A percentile compares a stretch with the other conserved stretches of the same genome.
Conservation (phyloP, 2,113 vertebrate species). For the Vulpes ferrilata region DNA sequence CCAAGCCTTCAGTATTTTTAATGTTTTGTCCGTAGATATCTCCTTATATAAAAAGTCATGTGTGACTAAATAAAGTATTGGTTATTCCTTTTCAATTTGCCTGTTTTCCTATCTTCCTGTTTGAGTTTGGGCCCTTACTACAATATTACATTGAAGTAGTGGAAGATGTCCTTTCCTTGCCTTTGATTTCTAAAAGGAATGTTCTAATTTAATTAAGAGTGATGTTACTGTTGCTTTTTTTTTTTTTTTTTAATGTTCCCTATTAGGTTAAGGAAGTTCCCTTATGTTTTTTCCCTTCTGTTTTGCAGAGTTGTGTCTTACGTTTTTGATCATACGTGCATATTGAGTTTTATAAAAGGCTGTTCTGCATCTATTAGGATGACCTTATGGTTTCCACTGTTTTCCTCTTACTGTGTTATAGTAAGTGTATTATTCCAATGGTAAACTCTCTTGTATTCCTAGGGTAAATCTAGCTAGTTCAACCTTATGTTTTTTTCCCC, state of each 20-base stretch:
- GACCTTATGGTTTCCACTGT: accelerated
- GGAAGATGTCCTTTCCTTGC: not conserved
- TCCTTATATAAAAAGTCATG: not conserved
- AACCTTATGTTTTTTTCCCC: not conserved
- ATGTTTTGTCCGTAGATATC: not conserved
- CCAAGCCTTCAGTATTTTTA: not conserved
- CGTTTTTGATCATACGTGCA: not conserved
- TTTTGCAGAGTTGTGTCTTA: not conserved
- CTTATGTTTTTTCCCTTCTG: not conserved
- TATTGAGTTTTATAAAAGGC: not conserved
- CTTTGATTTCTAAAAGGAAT: not conserved
- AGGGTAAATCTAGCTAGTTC: not conserved
- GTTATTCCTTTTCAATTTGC: not conserved
- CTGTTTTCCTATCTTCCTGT: not conserved
- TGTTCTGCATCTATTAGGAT: not conserved
- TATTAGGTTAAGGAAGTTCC: not conserved
- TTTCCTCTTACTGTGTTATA: not conserved
- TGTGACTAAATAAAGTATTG: not conserved
- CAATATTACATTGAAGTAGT: not conserved
- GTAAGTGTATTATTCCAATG: not conserved
- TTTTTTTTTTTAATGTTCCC: not conserved
- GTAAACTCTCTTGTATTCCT: not conserved
- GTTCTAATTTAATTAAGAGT: not conserved
- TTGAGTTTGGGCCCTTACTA: not conserved
- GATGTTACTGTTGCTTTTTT: not conserved